Evolutionary conservation across 2,113 vertebrate genomes (phyloP).

Genomic region (Semicossyphus pulcher): DNA sequence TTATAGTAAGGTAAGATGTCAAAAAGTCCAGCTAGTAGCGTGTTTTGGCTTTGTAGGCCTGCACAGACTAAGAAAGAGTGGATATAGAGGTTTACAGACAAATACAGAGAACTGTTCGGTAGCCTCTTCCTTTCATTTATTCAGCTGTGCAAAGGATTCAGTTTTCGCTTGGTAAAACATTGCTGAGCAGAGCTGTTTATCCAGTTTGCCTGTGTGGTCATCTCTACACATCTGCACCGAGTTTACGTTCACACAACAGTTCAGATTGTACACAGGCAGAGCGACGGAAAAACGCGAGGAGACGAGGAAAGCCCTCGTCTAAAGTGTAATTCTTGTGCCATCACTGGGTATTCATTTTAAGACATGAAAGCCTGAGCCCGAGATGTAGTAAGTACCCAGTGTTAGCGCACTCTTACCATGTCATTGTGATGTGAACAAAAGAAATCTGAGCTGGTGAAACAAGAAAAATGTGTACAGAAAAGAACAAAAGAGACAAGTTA

Average conservation of each 20-base stretch:
- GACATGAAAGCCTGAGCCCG: constrained; percentile 44
- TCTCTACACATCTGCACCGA: constrained; percentile 23
- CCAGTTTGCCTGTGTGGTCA: constrained; percentile 47
- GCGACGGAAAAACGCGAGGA: constrained; percentile 4
- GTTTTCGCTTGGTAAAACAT: constrained; percentile 43
- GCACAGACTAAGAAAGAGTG: constrained; percentile 35
- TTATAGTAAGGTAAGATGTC: constrained; percentile 13
- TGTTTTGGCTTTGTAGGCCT: constrained; percentile 15
- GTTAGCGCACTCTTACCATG: constrained; percentile 46
- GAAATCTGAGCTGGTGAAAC: constrained; percentile 52
- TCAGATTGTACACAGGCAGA: constrained; percentile 32
- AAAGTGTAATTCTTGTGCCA: constrained; percentile 41
- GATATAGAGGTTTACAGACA: constrained; percentile 33
- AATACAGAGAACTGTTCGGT: constrained; percentile 51
- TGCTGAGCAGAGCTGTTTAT: constrained; percentile 51
- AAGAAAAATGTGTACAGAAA: constrained; percentile 55
- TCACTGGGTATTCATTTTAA: constrained; percentile 57
- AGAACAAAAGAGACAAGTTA: constrained; percentile 59
- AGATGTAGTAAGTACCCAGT: constrained; percentile 44
- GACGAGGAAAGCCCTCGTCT: constrained; percentile 40
- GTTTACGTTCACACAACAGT: constrained; percentile 34
- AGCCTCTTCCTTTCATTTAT: constrained; percentile 57
- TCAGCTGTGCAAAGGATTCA: constrained; percentile 65
- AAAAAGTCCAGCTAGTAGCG: constrained; percentile 12
- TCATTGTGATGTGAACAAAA: constrained; percentile 65